Evolutionary conservation across 2,888 invertebrate genomes (phyloP).

Genomic region (Eilema griseolum): DNA sequence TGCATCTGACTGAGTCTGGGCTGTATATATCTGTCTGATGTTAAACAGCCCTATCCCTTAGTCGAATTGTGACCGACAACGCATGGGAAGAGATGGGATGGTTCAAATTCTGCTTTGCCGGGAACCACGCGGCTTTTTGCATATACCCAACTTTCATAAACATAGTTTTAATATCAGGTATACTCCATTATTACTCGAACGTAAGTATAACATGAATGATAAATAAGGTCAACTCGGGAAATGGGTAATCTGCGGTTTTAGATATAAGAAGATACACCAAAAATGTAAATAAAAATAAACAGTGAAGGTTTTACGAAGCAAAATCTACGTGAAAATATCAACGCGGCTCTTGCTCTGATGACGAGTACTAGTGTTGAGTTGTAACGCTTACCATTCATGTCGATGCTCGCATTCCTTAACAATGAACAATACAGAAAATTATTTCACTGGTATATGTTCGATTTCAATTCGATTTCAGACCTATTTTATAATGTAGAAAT

Average conservation of each 20-base stretch:
- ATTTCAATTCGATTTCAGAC: too few species aligned
- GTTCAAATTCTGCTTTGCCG: too few species aligned
- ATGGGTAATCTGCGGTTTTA: conserved; percentile 67
- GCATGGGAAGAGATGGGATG: too few species aligned
- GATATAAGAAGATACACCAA: conserved; percentile 80
- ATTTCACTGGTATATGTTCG: too few species aligned
- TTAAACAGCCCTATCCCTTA: too few species aligned
- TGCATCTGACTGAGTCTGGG: too few species aligned
- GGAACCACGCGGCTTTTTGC: too few species aligned
- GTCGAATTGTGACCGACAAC: too few species aligned
- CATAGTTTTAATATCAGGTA: background rate
- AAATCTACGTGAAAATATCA: conserved; percentile 87
- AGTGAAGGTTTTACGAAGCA: conserved; percentile 83
- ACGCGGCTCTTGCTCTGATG: conserved; percentile 82
- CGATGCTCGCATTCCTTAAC: conserved; percentile 41
- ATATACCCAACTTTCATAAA: too few species aligned
- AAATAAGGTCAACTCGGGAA: conserved; percentile 53
- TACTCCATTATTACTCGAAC: conserved; percentile 31
- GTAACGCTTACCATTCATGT: conserved; percentile 44
- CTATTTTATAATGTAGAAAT: too few species aligned
- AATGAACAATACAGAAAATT: background rate
- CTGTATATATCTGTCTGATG: too few species aligned
- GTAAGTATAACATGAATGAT: conserved; percentile 38
- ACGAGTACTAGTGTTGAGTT: conserved; percentile 77
- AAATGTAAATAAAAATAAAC: conserved; percentile 84